Evolutionary conservation across 1,140 invertebrate species (phyloP), one percentile per base, ranked within the genome.

Genomic region (Drosophila kepulauana): DNA sequence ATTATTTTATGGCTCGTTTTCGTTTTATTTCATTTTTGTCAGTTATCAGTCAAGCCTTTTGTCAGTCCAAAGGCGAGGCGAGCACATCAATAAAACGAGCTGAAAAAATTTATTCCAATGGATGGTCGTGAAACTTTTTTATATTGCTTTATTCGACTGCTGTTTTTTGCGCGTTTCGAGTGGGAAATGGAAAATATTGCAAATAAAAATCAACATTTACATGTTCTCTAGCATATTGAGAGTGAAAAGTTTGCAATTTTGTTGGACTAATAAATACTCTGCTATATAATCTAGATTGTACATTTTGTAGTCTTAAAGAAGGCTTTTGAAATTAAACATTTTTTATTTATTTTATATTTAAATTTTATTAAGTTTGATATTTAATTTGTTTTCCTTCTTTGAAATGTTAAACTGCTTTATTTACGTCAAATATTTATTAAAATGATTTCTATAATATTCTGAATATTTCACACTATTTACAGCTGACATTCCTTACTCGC

Each of bases 1-100:
- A 88, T 79, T 78, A 78, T 70, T 87, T 54, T 63, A 51, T 49
- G 57, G 52, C 57, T 11, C 13, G 7, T 10, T 64, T 59, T 80
- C 74, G 71, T 79, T 68, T 72, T 67, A 75, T 75, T 79, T 68
- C 51, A 65, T 80, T 82, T 25, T 82, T 69, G 63, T 8, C 73
- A 78, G 84, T 64, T 84, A 68, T 88, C 80, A 70, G 84, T 88
- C 80, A 80, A 71, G 79, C 77, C 79, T 76, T 88, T 87, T 88
- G 82, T 88, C 84, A 82, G 76, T 43, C 35, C 68, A 68, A 43
- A 64, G 41, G 41, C 41, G 5, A 59, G 59, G 54, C 69, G 80
- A 73, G 65, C 72, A 68, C 76, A 69, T 84, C 72, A 87, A 88
- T 77, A 78, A 82, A 76, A 79, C 67, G 43, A 64, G 52, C 38